A percentile compares a stretch with the other conserved stretches of the same genome.
phyloP scores from a whole-genome alignment of 2,113 vertebrate species.

The human (Homo sapiens) region GRCh38 chr4:88500501-88501000 shows the following conservation, averaged over 20 bases:
- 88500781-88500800: not conserved
- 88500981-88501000: constrained; percentile 79
- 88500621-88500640: not conserved
- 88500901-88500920: constrained; percentile 80
- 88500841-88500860: not conserved
- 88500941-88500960: constrained; percentile 75
- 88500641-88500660: not conserved
- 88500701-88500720: not conserved
- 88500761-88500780: not conserved
- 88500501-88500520: not conserved
- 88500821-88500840: not conserved
- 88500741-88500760: not conserved
- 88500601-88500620: not conserved
- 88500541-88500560: not conserved
- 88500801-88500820: not conserved
- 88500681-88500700: not conserved
- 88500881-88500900: constrained; percentile 8
- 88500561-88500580: not conserved
- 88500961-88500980: constrained; percentile 62
- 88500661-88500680: not conserved
- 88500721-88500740: not conserved
- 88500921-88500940: constrained; percentile 77
- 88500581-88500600: not conserved
- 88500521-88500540: not conserved
- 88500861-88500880: not conserved